A percentile compares a stretch with the other conserved stretches of the same genome.
Conservation (phyloP, 2,113 vertebrate genomes). For the Carlito syrichta region DNA sequence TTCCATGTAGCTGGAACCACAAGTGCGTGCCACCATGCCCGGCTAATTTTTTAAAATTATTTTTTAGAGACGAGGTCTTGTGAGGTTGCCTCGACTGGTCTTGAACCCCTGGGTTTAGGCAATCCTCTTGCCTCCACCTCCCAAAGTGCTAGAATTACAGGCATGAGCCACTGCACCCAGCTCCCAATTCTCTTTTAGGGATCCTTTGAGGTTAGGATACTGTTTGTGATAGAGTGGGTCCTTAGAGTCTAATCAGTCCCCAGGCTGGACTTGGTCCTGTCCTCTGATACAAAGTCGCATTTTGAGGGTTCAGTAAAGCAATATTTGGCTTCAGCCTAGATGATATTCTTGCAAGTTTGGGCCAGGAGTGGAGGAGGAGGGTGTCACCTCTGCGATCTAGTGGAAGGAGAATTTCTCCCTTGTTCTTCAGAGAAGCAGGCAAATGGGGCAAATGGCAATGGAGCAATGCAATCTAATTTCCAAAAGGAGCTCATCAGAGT, state of each 20-base stretch:
- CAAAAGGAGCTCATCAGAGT: neutral
- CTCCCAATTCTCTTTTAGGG: neutral
- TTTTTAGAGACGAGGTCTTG: too few species aligned
- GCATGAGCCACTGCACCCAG: too few species aligned
- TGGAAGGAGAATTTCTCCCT: neutral
- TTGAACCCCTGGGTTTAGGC: too few species aligned
- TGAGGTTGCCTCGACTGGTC: too few species aligned
- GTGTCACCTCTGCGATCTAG: neutral
- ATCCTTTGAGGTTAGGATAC: neutral
- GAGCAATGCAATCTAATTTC: neutral
- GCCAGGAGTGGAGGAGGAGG: neutral
- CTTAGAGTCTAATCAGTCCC: neutral
- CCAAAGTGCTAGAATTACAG: too few species aligned
- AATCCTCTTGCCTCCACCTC: too few species aligned
- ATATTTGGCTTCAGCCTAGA: neutral
- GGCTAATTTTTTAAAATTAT: too few species aligned
- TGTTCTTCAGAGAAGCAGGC: neutral
- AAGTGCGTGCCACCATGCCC: too few species aligned
- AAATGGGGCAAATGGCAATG: accelerated
- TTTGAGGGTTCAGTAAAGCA: neutral
- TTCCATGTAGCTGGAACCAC: too few species aligned
- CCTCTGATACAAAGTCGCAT: neutral
- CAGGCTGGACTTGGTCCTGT: too few species aligned
- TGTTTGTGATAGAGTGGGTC: too few species aligned
- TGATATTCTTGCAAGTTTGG: neutral